Base-by-base conservation (phyloP, 1,140 invertebrate species). In the Arctopsyche grandis region DNA sequence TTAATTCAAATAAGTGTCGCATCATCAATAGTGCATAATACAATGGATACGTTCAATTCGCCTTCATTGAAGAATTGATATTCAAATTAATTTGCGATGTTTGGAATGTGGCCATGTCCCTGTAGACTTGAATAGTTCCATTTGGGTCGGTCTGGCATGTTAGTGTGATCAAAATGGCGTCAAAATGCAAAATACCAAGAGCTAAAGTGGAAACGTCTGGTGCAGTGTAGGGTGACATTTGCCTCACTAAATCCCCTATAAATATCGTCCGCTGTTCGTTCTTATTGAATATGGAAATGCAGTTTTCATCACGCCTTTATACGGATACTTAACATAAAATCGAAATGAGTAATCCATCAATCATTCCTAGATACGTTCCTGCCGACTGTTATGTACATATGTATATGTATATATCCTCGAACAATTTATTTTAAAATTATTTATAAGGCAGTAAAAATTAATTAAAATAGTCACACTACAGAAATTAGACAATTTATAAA, bases 261-360 rank as follows among this genome's bases (percentile, higher is more conserved):
- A 70, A 70, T 70, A 70, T 70, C 26, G 26, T 44, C 24, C 16
- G 19, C 60, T 21, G 10, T 26, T 22, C 60, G 19, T 16, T 70
- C 69, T 70, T 70, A 70, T 70, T 70, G 69, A 70, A 70, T 70
- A 70, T 70, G 69, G 38, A 66, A 66, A 66, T 70, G 69, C 24
- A 16, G 24, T 70, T 70, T 44, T 70, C 69, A 70, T 70, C 69
- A 38, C 22, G 69, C 4, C 5, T 38, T 70, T 70, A 43, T 70
- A 26, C 26, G n/a, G n/a, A n/a, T n/a, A n/a, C n/a, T n/a, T n/a
- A n/a, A n/a, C n/a, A n/a, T n/a, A n/a, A n/a, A n/a, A n/a, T n/a
- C n/a, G n/a, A n/a, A n/a, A n/a, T n/a, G n/a, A n/a, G n/a, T n/a
- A n/a, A n/a, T n/a, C n/a, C n/a, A n/a, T n/a, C n/a, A n/a, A n/a